Percentiles rank a stretch among this genome's conserved stretches.
Evolutionary conservation across 1,140 invertebrate species (phyloP).

Genomic region (Aphis craccivora): DNA sequence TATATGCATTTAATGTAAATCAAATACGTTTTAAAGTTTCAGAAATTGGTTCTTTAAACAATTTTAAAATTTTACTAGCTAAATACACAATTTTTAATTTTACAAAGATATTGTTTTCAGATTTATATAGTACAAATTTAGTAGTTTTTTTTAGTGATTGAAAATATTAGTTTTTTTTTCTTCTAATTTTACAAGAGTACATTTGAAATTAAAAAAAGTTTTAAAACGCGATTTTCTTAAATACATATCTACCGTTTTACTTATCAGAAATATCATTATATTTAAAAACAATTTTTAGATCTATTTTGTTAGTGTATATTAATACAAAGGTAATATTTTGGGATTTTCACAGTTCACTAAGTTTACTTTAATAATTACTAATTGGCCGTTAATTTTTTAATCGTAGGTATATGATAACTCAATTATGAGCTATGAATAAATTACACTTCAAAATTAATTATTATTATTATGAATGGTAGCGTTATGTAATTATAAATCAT

Average conservation of each 20-base stretch:
- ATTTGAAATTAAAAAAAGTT: not conserved
- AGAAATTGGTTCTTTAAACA: not conserved
- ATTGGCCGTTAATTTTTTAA: not conserved
- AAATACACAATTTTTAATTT: not conserved
- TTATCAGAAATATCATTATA: not conserved
- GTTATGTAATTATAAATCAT: not conserved
- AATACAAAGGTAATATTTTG: not conserved
- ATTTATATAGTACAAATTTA: not conserved
- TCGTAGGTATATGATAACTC: not conserved
- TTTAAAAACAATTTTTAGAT: not conserved
- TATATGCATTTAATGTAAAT: not conserved
- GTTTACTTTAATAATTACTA: not conserved
- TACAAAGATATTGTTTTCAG: not conserved
- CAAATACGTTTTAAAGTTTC: not conserved
- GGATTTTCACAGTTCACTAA: not conserved
- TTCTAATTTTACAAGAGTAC: no score
- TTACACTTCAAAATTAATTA: not conserved
- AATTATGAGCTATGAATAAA: slow-evolving; percentile 1
- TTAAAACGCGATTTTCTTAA: not conserved
- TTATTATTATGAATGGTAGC: not conserved
- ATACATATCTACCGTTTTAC: not conserved
- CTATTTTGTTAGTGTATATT: not conserved
- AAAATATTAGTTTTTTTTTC: no score
- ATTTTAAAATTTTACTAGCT: no score
- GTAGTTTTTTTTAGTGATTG: not conserved